phyloP scores from a whole-genome alignment of 2,113 vertebrate species.

The Amphiprion ocellaris region DNA sequence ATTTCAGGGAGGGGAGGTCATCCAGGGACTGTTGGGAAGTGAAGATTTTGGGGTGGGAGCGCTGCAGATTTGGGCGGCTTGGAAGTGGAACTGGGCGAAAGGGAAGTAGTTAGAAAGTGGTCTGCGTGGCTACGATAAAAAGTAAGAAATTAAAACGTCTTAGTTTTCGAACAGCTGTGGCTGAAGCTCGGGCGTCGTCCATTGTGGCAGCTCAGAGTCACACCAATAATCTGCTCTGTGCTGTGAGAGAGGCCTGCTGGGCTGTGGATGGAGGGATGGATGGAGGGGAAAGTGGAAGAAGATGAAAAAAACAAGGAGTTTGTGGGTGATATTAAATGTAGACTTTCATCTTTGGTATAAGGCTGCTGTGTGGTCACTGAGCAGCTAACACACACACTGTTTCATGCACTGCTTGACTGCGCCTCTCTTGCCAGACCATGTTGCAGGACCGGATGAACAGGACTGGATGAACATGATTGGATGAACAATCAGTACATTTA shows the following conservation, averaged over 20 bases:
- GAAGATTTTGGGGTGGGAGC: constrained; percentile 66
- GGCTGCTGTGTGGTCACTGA: constrained; percentile 69
- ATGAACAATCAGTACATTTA: not conserved
- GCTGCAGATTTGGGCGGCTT: constrained; percentile 79
- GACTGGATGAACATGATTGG: not conserved
- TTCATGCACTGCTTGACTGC: not conserved
- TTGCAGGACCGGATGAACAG: not conserved
- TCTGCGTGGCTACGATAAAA: constrained; percentile 84
- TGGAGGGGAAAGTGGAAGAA: constrained; percentile 17
- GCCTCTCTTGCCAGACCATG: not conserved
- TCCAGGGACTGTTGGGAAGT: constrained; percentile 77
- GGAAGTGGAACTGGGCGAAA: constrained; percentile 72
- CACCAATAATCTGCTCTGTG: constrained; percentile 75
- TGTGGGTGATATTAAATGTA: constrained; percentile 54
- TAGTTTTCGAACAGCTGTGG: constrained; percentile 65
- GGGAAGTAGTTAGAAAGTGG: constrained; percentile 78
- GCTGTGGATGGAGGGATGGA: constrained; percentile 31
- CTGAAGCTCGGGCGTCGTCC: constrained; percentile 54
- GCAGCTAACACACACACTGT: not conserved
- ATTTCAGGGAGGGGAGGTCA: constrained; percentile 77
- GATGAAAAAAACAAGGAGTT: constrained; percentile 32
- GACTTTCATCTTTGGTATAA: constrained; percentile 41
- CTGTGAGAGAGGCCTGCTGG: constrained; percentile 47
- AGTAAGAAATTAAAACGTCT: constrained; percentile 82
- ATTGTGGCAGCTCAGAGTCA: constrained; percentile 47